A percentile compares a stretch with the other conserved stretches of the same genome.
phyloP scores from a whole-genome alignment of 2,113 vertebrate genomes.

The Elgaria multicarinata region DNA sequence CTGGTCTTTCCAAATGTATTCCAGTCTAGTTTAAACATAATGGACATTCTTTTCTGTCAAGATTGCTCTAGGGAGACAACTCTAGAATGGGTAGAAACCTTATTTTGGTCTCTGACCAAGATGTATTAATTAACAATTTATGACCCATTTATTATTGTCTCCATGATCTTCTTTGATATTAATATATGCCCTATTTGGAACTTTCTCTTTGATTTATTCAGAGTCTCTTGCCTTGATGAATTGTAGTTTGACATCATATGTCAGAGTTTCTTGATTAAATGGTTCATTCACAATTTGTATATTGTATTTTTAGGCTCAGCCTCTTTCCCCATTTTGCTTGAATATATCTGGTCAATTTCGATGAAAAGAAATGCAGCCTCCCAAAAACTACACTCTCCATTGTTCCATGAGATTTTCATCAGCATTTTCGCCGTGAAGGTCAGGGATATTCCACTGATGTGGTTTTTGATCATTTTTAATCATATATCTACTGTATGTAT shows the following conservation, averaged over 20 bases:
- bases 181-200: not conserved
- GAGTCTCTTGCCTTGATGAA: not conserved
- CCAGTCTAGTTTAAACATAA: not conserved
- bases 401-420: not conserved
- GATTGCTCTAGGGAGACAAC: not conserved
- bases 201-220: not conserved
- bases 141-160: not conserved
- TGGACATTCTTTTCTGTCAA: not conserved
- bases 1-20: not conserved
- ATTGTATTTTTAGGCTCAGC: not conserved
- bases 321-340: not conserved
- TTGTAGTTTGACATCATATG: not conserved
- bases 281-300: not conserved
- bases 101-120: not conserved
- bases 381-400: not conserved
- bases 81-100: not conserved
- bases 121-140: not conserved
- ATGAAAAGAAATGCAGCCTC: not conserved
- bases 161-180: not conserved
- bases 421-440: not conserved
- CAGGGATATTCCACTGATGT: not conserved
- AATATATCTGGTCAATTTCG: not conserved
- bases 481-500: not conserved
- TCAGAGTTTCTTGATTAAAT: not conserved
- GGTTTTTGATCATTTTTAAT: not conserved